Evolutionary conservation across 2,888 invertebrate genomes (phyloP).

Genomic region (Mythimna ferrago): DNA sequence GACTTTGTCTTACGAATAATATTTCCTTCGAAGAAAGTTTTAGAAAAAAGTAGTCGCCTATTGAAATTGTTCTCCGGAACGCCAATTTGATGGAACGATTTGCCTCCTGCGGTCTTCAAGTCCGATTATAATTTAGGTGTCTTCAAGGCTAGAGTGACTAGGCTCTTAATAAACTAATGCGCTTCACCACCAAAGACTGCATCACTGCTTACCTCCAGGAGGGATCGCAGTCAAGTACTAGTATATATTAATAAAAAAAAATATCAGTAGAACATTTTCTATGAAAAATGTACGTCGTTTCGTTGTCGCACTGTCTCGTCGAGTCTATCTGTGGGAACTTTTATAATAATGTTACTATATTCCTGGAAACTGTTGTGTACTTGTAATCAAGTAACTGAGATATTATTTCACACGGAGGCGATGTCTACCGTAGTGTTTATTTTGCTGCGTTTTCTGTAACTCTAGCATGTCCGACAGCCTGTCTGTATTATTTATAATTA

Average conservation of each 20-base stretch:
- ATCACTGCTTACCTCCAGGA: no score
- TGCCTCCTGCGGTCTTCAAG: no score
- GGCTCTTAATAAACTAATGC: no score
- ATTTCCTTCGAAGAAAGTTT: background rate
- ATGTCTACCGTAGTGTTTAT: constrained; percentile 27
- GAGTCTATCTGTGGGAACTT: background rate
- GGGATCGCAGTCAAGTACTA: no score
- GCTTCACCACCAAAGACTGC: no score
- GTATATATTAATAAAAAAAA: no score
- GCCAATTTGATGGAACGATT: no score
- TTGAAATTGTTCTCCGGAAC: background rate
- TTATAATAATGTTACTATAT: constrained; percentile 59
- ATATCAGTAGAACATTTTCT: background rate
- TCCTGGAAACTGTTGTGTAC: constrained; percentile 62
- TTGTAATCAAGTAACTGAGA: constrained; percentile 48
- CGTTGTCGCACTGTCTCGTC: background rate
- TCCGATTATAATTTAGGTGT: no score
- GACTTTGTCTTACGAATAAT: background rate
- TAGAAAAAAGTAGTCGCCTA: background rate
- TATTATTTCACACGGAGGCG: constrained; percentile 44
- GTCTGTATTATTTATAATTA: background rate
- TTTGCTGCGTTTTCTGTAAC: constrained; percentile 30
- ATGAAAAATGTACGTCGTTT: background rate
- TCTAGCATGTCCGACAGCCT: background rate
- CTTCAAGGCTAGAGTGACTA: no score